These are phyloP conservation scores for Pseudomyrmex cubaensis DNA, from an alignment of 1,140 invertebrate genomes.

Conservation along the genomic window DNA sequence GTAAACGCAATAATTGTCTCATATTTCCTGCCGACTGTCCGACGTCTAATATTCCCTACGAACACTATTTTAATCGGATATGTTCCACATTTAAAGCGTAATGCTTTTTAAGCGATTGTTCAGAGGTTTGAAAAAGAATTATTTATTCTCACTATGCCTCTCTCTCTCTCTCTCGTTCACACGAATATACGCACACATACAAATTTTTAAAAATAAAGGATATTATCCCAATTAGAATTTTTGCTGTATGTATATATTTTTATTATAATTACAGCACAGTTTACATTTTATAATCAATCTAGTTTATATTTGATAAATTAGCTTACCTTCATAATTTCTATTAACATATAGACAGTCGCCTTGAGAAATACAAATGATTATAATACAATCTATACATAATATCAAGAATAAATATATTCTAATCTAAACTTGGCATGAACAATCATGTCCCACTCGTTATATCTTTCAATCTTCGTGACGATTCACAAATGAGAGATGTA, in stretches of 20 bases:
- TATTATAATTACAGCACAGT: too few relatives aligned
- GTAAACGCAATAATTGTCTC: conserved; percentile 77
- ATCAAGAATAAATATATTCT: background rate
- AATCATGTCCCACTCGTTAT: background rate
- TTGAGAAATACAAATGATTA: background rate
- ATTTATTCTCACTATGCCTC: too few relatives aligned
- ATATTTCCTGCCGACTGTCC: conserved; percentile 71
- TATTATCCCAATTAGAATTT: too few relatives aligned
- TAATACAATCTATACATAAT: background rate
- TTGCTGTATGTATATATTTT: too few relatives aligned
- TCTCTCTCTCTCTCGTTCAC: too few relatives aligned
- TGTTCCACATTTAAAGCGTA: background rate
- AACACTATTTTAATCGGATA: conserved; percentile 44
- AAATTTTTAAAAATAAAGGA: too few relatives aligned
- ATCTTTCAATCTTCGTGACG: background rate
- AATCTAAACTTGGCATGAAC: background rate
- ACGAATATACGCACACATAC: too few relatives aligned
- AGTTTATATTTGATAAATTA: too few relatives aligned
- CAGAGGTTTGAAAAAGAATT: background rate
- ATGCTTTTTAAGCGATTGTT: background rate
- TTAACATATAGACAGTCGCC: background rate
- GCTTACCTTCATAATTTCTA: background rate
- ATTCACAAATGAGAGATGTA: background rate
- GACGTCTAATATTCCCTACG: conserved; percentile 71
- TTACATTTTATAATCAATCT: too few relatives aligned